Base-by-base conservation (phyloP, 2,888 invertebrate species). In the Drosophila trichaetosa region DNA sequence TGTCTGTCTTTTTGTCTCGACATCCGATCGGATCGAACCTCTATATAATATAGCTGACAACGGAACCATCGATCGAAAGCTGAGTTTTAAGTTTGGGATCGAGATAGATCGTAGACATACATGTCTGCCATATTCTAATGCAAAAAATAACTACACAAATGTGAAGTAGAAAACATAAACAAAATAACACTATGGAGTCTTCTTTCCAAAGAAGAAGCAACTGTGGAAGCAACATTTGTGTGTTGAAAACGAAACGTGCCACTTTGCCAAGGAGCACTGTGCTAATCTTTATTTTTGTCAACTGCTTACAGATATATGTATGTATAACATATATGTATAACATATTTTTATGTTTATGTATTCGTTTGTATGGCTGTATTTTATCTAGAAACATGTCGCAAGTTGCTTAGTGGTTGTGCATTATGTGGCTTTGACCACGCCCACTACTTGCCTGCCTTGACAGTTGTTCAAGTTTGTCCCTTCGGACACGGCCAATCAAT, bases 401-500 rank as follows among this genome's bases (percentile, higher is more conserved):
- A 31, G 18, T 42, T 53, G 34, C 42, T n/a, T 36, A 24, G 46
- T 46, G 31, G 13, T 34, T 57, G 51, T 48, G 33, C 27, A 48
- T 51, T 27, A 18, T 38, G 2, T 51, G 8, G 31, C 40, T 21
- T 40, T 40, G 24, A n/a, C 42, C 69, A 74, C 76, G 79, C 79
- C 79, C 74, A 61, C 56, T 11, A 40, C 18, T 42, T 31, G 21
- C 18, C 42, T 6, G 40, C 16, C 33, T 48, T 24, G 29, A 24
- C 48, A 33, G 69, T 54, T 31, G 27, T 11, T 6, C 6, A n/a
- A 38, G 27, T 27, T 38, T 16, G 36, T 38, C 56, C 56, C 31
- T 57, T 21, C 29, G 56, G 36, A 38, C 11, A 36, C n/a, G 18
- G 67, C 70, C 72, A 87, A 89, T 85, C 84, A 87, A 85, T 85